Percentiles rank a stretch among this genome's conserved stretches.
These are phyloP conservation scores for Ormyrus nitidulus DNA, from an alignment of 2,888 invertebrate genomes.

Conservation along the genomic window DNA sequence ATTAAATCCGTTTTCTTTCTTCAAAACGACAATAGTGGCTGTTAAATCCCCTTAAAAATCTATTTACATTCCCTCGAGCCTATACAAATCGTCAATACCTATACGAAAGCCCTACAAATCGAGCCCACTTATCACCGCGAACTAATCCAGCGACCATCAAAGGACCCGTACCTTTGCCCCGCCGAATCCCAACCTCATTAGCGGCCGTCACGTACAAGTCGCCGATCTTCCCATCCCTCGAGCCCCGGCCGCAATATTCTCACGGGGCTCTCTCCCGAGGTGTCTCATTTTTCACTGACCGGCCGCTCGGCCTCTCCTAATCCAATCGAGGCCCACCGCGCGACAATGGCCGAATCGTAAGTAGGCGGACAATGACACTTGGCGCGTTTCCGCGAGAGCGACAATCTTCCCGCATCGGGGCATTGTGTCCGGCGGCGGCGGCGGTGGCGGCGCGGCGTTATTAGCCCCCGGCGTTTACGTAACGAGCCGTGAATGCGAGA, in stretches of 20 bases:
- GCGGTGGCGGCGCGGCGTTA: slow-evolving; percentile 57
- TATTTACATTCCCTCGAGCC: too few relatives aligned
- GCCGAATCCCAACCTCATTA: slow-evolving; percentile 19
- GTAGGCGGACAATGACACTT: neutral
- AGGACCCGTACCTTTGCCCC: neutral
- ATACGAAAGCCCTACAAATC: slow-evolving; percentile 7
- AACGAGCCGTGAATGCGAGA: slow-evolving; percentile 73
- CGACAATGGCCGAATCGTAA: slow-evolving; percentile 65
- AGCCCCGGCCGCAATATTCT: slow-evolving; percentile 28
- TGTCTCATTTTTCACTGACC: slow-evolving; percentile 42
- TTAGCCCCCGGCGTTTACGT: slow-evolving; percentile 67
- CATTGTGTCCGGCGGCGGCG: neutral
- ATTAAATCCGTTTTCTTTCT: too few relatives aligned
- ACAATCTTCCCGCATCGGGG: slow-evolving; percentile 54
- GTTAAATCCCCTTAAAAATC: too few relatives aligned
- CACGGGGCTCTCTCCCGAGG: slow-evolving; percentile 40
- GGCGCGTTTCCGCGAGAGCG: slow-evolving; percentile 29
- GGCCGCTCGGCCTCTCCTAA: slow-evolving; percentile 44
- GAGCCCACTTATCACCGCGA: slow-evolving; percentile 32
- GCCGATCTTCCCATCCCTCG: slow-evolving; percentile 10
- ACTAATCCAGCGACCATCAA: slow-evolving; percentile 29
- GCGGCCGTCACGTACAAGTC: slow-evolving; percentile 2
- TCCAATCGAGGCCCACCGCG: slow-evolving; percentile 63
- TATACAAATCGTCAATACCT: neutral
- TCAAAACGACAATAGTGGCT: too few relatives aligned